Percentiles rank a stretch among this genome's conserved stretches.
These are phyloP conservation scores for Hetaerina titia DNA, from an alignment of 2,888 invertebrate genomes.

Conservation along the genomic window DNA sequence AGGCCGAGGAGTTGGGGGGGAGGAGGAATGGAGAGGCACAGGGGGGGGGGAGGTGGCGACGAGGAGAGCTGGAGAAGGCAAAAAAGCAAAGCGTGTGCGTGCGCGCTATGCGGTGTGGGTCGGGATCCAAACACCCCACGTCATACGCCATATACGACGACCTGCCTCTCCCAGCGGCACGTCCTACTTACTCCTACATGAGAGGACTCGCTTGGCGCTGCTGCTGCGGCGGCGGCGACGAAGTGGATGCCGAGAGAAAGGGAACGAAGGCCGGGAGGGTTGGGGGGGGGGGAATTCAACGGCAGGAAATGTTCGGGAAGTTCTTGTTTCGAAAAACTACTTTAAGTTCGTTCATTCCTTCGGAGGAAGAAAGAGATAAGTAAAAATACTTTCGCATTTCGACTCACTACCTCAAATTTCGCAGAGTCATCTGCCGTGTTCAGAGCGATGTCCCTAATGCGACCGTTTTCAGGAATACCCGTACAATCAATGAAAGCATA, in stretches of 20 bases:
- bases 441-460: background rate
- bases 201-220: background rate
- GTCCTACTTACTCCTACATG: constrained; percentile 60
- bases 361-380: background rate
- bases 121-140: constrained; percentile 42
- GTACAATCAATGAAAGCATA: too few species aligned
- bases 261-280: background rate
- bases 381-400: background rate
- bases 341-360: constrained; percentile 8
- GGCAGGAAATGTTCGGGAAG: constrained; percentile 32
- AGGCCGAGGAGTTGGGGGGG: background rate
- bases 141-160: constrained; percentile 64
- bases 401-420: background rate
- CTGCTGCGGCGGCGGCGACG: background rate
- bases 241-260: background rate
- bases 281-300: background rate
- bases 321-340: background rate
- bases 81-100: background rate
- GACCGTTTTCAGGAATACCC: background rate
- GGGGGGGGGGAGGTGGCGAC: background rate
- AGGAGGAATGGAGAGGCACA: background rate
- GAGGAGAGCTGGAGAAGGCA: background rate
- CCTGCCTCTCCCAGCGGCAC: constrained; percentile 50
- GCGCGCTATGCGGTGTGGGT: constrained; percentile 49
- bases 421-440: background rate